Evolutionary conservation across 2,888 invertebrate species (phyloP), one percentile per base, ranked within the genome.

Genomic region (Resseliella maxima): DNA sequence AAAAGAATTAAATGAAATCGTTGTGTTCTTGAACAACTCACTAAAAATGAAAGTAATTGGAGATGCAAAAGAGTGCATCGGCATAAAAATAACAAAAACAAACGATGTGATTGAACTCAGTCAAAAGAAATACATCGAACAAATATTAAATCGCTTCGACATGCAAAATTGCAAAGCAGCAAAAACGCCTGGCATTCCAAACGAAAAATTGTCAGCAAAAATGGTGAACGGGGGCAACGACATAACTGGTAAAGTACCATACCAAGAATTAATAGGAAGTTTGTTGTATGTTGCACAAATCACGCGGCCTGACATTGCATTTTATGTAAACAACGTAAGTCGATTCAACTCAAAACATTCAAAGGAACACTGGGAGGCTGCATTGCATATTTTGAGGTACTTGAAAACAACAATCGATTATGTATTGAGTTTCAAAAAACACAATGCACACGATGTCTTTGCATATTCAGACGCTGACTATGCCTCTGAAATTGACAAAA

Each of bases 251-350:
- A 72, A 72, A 72, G 36, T 72, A 15, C 88, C 88, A 31, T 88
- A 87, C 50, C 88, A 88, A 85, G 87, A 88, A 81, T 87, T 87
- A 35, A 85, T 88, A 10, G 89, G 88, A 2, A 88, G 88, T 86
- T 85, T 88, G 15, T 85, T 88, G 15, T 89, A 88, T 86, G 41
- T 87, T 46, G 87, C 87, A 3, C 87, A 88, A 87, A 87, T 87
- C 5, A 87, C 87, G 21, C 86, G 88, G 10, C 88, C 88, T 0
- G 88, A 88, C 85, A 88, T 88, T 36, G 87, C 87, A n/a, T 88
- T 87, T 85, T 88, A 88, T 46, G 88, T 88, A 0, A 88, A 88
- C 86, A 46, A 88, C 86, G 87, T 88, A 2, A 89, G 88, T 59
- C 87, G 88, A n/a, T 88, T 87, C 35, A 88, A 88, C 45, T 6